Percentiles rank a stretch among this genome's conserved stretches.
Conservation (phyloP, 2,113 vertebrate genomes). For the Todiramphus saurophagus region DNA sequence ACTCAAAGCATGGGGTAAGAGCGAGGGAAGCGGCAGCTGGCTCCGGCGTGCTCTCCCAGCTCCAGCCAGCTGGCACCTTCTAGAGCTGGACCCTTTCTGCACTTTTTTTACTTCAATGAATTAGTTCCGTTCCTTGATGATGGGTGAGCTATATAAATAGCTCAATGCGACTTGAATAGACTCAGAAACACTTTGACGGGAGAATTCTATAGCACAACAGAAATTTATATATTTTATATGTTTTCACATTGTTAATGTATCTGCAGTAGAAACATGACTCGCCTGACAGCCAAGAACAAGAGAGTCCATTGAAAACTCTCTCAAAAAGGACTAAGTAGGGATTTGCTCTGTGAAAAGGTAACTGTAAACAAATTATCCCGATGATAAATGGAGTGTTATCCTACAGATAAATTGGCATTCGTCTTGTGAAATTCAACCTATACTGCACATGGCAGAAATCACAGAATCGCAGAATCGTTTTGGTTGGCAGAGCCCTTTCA, state of each 20-base stretch:
- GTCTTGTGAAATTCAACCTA: background rate
- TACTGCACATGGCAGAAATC: background rate
- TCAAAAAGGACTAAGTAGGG: background rate
- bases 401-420: background rate
- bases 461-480: background rate
- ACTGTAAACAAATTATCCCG: background rate
- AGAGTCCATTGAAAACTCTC: background rate
- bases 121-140: background rate
- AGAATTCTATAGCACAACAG: background rate
- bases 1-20: too few species aligned
- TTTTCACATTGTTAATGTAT: background rate
- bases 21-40: background rate
- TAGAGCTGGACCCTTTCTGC: background rate
- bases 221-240: background rate
- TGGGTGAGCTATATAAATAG: background rate
- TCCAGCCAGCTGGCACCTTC: background rate
- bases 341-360: background rate
- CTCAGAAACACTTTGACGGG: background rate
- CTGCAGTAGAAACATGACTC: background rate
- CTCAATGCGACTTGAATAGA: background rate
- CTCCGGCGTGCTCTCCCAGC: background rate
- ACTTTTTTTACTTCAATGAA: background rate
- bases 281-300: background rate
- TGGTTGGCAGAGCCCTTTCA: background rate
- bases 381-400: background rate